A percentile compares a stretch with the other conserved stretches of the same genome.
Conservation (phyloP, 35 echinoderm and acorn worm species). For the Heliocidaris erythrogramma region DNA sequence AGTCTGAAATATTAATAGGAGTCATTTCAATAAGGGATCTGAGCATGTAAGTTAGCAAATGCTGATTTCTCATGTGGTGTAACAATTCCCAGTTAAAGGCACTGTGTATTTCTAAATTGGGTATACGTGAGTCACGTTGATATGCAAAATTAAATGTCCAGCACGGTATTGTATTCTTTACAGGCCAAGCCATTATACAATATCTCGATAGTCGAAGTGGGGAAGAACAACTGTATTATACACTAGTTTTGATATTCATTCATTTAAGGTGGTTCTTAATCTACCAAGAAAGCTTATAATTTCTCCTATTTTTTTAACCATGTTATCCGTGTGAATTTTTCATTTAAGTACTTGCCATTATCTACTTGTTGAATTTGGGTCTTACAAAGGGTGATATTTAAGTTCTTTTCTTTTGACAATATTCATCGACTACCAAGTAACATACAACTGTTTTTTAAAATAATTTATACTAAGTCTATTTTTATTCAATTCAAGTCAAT, state of each 20-base stretch:
- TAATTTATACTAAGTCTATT: too few relatives aligned
- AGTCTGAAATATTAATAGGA: neutral
- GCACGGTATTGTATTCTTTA: neutral
- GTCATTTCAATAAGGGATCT: neutral
- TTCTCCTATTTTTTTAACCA: neutral
- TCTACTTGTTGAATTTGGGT: too few relatives aligned
- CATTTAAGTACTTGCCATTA: too few relatives aligned
- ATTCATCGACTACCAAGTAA: too few relatives aligned
- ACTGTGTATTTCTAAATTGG: neutral
- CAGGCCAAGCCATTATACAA: neutral
- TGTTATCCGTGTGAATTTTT: neutral
- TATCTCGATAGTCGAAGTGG: neutral
- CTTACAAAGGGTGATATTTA: too few relatives aligned
- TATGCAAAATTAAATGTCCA: neutral
- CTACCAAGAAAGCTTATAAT: neutral
- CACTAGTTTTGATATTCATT: neutral
- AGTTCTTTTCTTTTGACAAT: too few relatives aligned
- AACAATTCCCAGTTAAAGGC: neutral
- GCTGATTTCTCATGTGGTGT: neutral
- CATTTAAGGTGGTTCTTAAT: neutral
- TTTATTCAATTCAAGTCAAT: too few relatives aligned
- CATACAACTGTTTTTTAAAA: too few relatives aligned
- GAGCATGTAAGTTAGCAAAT: neutral
- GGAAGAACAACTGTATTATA: neutral
- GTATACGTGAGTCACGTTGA: neutral